Percentiles rank a stretch among this genome's conserved stretches.
Evolutionary conservation across 2,797 vertebrate genomes (phyloP).

Genomic region (Gastrophryne carolinensis): DNA sequence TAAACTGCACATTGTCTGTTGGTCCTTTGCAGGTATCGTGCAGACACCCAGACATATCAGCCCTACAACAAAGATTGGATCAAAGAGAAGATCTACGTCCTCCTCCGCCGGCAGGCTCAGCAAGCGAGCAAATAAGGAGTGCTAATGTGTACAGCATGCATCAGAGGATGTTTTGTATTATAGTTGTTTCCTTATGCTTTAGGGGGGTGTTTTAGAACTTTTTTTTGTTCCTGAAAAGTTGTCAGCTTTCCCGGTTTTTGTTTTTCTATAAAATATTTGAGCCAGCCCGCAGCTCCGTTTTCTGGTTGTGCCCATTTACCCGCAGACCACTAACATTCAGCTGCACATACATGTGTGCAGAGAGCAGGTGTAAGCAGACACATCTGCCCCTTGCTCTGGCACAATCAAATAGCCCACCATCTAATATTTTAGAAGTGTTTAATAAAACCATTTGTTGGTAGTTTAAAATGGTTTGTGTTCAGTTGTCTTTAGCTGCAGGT

Average conservation of each 20-base stretch:
- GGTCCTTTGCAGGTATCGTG: conserved; percentile 78
- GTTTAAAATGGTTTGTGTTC: too few species aligned
- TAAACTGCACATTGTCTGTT: too few species aligned
- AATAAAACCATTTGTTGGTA: too few species aligned
- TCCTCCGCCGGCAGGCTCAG: conserved; percentile 92
- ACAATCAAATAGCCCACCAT: too few species aligned
- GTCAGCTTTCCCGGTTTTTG: not conserved
- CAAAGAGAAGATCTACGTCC: conserved; percentile 97
- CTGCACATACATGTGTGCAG: too few species aligned
- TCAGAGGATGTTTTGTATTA: conserved; percentile 44
- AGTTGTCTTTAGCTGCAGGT: too few species aligned
- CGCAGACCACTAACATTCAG: too few species aligned
- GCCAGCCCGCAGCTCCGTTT: not conserved
- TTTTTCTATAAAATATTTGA: not conserved
- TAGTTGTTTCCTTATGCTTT: conserved; percentile 36
- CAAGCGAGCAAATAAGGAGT: conserved; percentile 75
- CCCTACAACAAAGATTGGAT: conserved; percentile 99
- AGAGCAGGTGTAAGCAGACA: too few species aligned
- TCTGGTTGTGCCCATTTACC: too few species aligned
- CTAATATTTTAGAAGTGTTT: too few species aligned
- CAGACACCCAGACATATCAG: conserved; percentile 96
- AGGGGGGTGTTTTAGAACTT: conserved; percentile 22
- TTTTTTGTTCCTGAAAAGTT: too few species aligned
- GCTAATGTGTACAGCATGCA: not conserved
- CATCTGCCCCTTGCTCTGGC: too few species aligned